These are phyloP conservation scores for Ditula angustiorana DNA, from an alignment of 2,888 invertebrate genomes.

Conservation along the genomic window DNA sequence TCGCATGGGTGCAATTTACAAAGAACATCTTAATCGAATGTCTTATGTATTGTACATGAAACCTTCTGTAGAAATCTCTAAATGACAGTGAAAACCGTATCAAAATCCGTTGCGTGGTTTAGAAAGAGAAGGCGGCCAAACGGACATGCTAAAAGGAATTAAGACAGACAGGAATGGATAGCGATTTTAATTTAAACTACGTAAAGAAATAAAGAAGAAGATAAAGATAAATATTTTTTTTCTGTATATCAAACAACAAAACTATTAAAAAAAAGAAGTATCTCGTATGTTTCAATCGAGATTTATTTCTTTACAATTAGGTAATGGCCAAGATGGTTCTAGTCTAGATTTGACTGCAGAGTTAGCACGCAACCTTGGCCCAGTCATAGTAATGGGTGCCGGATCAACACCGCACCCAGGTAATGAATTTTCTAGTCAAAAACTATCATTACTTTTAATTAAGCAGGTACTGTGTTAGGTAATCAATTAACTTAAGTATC, in stretches of 20 bases:
- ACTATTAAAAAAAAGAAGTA: neutral
- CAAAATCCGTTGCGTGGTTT: too few species aligned
- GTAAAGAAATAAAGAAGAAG: too few species aligned
- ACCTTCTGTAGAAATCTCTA: too few species aligned
- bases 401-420: slow-evolving; percentile 25
- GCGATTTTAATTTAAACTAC: too few species aligned
- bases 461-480: slow-evolving; percentile 17
- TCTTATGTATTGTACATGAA: too few species aligned
- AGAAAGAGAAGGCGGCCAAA: too few species aligned
- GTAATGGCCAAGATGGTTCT: neutral
- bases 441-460: slow-evolving; percentile 38
- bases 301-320: neutral
- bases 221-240: too few species aligned
- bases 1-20: too few species aligned
- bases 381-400: slow-evolving; percentile 17
- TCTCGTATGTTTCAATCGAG: neutral
- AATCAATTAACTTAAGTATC: slow-evolving; percentile 32
- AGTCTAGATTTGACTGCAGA: slow-evolving; percentile 7
- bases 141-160: too few species aligned
- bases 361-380: slow-evolving; percentile 13
- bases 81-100: too few species aligned
- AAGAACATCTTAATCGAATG: too few species aligned
- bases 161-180: too few species aligned
- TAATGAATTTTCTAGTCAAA: slow-evolving; percentile 34
- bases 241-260: neutral